Evolutionary conservation across 2,888 invertebrate genomes (phyloP), one percentile per base, ranked within the genome.

Genomic region (Drosophila nigricruria): DNA sequence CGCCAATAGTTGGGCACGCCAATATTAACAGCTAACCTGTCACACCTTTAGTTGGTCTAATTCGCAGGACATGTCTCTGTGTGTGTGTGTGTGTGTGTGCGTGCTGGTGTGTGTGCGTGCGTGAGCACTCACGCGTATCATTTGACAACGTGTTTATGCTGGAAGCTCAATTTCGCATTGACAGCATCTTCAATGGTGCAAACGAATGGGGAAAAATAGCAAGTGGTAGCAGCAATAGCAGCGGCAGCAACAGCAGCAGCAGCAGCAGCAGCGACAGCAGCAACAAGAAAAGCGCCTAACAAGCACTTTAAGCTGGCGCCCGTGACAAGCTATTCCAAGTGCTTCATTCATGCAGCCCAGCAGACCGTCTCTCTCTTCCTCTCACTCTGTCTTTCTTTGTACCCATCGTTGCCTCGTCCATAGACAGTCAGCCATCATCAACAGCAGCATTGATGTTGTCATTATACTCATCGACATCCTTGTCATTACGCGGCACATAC

Each of bases 381-480:
- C 32, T 4, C 30, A 18, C 49, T 25, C 30, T 18, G 1, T 25
- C 14, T 14, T 36, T 6, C 14, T 34, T 10, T 16, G 2, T 5
- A 12, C 32, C 25, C 30, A 50, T 60, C 23, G 36, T 27, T 52
- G 49, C 20, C 27, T 25, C 36, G 25, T 32, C 43, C 50, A 40
- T 18, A 27, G 25, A 27, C 47, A 47, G 54, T 53, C 47, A 45
- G 49, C 59, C 85, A 82, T 87, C 87, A 86, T 79, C 84, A 86
- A 62, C 67, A 80, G 80, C 56, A 66, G 59, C 87, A 84, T 78
- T 87, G 87, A 86, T 84, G 89, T 76, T 88, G 86, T 85, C 88
- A 89, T 89, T 89, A 87, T 89, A 79, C 89, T 77, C 86, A 88
- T 87, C 82, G 89, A 77, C 86, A 84, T 87, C 89, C 85, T 81